Percentiles rank a stretch among this genome's conserved stretches.
These are phyloP conservation scores for Osedax frankpressi DNA, from an alignment of 2,888 invertebrate genomes.

Conservation along the genomic window DNA sequence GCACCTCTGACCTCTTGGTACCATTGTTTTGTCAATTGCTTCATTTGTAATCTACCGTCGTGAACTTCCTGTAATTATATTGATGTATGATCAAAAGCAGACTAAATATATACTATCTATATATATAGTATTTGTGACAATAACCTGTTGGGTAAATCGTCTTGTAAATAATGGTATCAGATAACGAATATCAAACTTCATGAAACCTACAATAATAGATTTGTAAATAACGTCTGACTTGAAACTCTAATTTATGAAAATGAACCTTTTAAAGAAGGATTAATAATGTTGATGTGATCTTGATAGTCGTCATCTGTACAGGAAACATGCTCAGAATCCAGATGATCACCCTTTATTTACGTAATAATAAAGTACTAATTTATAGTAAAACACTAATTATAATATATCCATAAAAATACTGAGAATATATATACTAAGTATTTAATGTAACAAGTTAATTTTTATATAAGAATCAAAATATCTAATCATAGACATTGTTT, in stretches of 20 bases:
- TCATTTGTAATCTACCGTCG: constrained; percentile 92
- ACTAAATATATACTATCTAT: no score
- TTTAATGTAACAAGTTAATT: no score
- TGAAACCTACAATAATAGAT: constrained; percentile 51
- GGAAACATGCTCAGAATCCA: constrained; percentile 43
- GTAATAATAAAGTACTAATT: no score
- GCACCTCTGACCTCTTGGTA: constrained; percentile 67
- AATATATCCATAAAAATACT: no score
- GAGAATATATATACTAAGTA: no score
- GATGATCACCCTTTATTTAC: constrained; percentile 45
- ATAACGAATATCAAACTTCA: constrained; percentile 78
- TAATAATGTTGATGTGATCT: constrained; percentile 58
- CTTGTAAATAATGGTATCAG: constrained; percentile 90
- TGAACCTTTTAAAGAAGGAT: constrained; percentile 58
- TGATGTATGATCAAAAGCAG: no score
- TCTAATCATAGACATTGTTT: no score
- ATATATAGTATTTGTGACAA: no score
- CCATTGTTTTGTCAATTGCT: constrained; percentile 88
- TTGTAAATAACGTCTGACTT: not conserved
- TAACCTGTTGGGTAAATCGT: constrained; percentile 79
- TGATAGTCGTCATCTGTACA: constrained; percentile 63
- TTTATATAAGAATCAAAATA: no score
- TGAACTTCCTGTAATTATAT: constrained; percentile 79
- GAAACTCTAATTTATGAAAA: constrained; percentile 42
- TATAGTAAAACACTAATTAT: no score